Base-by-base conservation (phyloP, 2,888 invertebrate genomes). In the Caenorhabditis sulstoni region DNA sequence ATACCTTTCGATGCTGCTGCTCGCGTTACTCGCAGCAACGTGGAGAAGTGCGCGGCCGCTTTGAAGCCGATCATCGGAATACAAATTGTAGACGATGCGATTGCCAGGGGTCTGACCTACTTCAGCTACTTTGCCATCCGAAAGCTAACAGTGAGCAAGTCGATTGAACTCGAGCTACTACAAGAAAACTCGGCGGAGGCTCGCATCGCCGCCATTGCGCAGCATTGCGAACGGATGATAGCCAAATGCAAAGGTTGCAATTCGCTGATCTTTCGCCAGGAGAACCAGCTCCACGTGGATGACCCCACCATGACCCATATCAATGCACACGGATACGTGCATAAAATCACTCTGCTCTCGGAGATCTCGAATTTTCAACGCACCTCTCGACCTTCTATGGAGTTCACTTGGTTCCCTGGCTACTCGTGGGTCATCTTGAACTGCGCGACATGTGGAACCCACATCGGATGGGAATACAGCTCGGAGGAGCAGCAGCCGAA, bases 381-480 rank as follows among this genome's bases (percentile, higher is more conserved):
- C 49, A 12, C 14, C 0, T 37, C 55, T 14, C 11, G 3, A 0
- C 61, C 65, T 0, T 64, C 61, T 0, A 55, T 35, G 9, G 59
- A 71, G 12, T 78, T 41, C 45, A 65, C 68, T 29, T 78, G 77
- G 77, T 78, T 78, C 37, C 71, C 77, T n/a, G 71, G 61, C 71
- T 78, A 37, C 11, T 41, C 53, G 0, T 78, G 77, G 77, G 44
- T 57, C 16, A 78, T 71, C 29, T 45, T 78, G 3, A 11, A 41
- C 29, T 77, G 77, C n/a, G 12, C 45, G 3, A 7, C 20, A 0
- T 78, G 77, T 7, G 7, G 29, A 20, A 12, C 47, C 2, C 77
- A 78, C 35, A 41, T 78, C 8, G 77, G 77, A 11, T 78, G 77
- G 77, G 59, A 70, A 35, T 78, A 71, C 39, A 44, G 37, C 35